A percentile compares a stretch with the other conserved stretches of the same genome.
Conservation (phyloP, 1,140 invertebrate species). For the Heliconius melpomene region DNA sequence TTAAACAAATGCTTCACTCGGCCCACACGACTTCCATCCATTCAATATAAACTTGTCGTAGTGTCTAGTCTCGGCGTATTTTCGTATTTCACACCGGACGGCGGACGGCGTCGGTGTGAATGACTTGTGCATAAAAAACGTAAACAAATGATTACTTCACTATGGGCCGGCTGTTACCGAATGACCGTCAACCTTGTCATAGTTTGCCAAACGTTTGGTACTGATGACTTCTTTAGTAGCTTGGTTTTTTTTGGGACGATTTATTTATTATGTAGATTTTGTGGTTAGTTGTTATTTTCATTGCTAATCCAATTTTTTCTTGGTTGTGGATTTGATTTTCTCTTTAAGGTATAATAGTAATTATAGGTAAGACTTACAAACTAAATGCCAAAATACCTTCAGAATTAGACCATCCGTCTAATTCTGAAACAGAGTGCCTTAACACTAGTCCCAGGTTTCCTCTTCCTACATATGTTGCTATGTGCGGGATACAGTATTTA, state of each 20-base stretch:
- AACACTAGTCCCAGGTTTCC: too few relatives aligned
- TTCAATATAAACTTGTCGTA: background rate
- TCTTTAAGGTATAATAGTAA: too few relatives aligned
- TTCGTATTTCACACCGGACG: slow-evolving; percentile 12
- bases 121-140: slow-evolving; percentile 59
- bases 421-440: too few relatives aligned
- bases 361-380: too few relatives aligned
- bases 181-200: slow-evolving; percentile 67
- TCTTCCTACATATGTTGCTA: too few relatives aligned
- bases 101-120: slow-evolving; percentile 35
- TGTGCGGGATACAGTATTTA: too few relatives aligned
- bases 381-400: too few relatives aligned
- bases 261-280: background rate
- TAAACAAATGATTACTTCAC: slow-evolving; percentile 72
- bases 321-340: too few relatives aligned
- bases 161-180: slow-evolving; percentile 65
- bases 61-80: slow-evolving; percentile 3
- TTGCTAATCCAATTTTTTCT: too few relatives aligned
- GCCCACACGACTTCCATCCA: background rate
- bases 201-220: slow-evolving; percentile 64
- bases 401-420: too few relatives aligned
- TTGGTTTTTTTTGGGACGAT: slow-evolving; percentile 12
- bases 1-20: background rate
- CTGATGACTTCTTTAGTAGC: slow-evolving; percentile 66
- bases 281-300: too few relatives aligned